phyloP scores from a whole-genome alignment of 2,113 vertebrate species.

The Otus sunia region DNA sequence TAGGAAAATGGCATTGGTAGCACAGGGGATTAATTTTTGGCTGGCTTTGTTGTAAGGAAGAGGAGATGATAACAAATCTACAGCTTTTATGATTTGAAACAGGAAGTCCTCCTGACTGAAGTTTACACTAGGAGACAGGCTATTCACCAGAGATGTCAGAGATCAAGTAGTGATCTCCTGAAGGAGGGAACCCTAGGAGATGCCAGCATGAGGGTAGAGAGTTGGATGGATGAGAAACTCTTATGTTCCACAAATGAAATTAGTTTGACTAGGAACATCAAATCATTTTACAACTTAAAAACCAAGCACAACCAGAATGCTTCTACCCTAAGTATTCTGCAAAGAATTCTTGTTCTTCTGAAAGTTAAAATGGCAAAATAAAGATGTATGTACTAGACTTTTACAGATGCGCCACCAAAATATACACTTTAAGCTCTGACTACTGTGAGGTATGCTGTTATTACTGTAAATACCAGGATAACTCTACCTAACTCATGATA shows the following conservation, averaged over 20 bases:
- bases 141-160: neutral
- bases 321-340: neutral
- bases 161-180: neutral
- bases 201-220: neutral
- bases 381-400: neutral
- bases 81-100: neutral
- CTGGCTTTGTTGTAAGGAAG: neutral
- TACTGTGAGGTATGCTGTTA: neutral
- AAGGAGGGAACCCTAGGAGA: neutral
- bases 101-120: neutral
- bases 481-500: neutral
- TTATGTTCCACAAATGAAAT: neutral
- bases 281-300: neutral
- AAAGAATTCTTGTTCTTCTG: neutral
- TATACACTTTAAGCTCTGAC: neutral
- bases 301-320: neutral
- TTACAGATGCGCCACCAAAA: neutral
- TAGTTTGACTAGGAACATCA: neutral
- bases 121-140: neutral
- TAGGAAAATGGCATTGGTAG: neutral
- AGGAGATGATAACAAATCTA: neutral
- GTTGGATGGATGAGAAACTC: neutral
- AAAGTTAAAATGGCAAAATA: neutral
- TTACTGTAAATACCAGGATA: neutral
- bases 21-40: neutral